phyloP scores from a whole-genome alignment of 2,113 vertebrate genomes.

The Callorhinus ursinus region DNA sequence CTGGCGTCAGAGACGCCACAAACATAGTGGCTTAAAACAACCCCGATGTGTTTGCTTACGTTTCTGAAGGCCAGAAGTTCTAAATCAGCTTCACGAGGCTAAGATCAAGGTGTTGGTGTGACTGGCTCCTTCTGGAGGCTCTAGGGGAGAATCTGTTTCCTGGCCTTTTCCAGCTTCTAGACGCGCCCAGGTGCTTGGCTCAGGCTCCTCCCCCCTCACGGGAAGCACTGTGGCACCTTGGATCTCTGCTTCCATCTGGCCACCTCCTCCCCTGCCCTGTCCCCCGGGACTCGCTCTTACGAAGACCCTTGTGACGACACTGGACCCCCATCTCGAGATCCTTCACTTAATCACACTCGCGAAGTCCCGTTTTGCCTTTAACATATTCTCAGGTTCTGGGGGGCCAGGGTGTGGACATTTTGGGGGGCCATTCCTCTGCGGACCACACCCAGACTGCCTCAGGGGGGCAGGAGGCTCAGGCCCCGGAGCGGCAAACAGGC shows the following conservation, averaged over 20 bases:
- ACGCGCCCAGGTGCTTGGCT: rapidly evolving
- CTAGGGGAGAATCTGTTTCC: rapidly evolving
- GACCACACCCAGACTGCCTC: neutral
- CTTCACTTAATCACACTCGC: rapidly evolving
- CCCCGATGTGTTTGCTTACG: rapidly evolving
- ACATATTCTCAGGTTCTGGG: rapidly evolving
- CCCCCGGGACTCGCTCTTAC: neutral
- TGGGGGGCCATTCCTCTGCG: neutral
- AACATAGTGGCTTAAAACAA: neutral
- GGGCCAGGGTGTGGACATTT: neutral
- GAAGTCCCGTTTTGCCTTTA: neutral
- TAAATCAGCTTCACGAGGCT: neutral
- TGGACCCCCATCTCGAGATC: neutral
- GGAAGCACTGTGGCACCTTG: neutral
- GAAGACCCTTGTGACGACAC: neutral
- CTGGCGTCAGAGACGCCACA: rapidly evolving
- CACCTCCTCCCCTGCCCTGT: no score
- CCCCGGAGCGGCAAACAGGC: neutral
- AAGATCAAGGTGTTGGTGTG: rapidly evolving
- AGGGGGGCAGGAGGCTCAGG: rapidly evolving
- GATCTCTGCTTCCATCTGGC: rapidly evolving
- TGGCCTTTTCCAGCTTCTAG: neutral
- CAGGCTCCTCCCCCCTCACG: rapidly evolving
- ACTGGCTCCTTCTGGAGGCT: neutral
- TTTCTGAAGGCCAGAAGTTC: no score